These are phyloP conservation scores for Bergia puertoricense DNA, from an alignment of 92 coral and sea anemone species.

Conservation along the genomic window DNA sequence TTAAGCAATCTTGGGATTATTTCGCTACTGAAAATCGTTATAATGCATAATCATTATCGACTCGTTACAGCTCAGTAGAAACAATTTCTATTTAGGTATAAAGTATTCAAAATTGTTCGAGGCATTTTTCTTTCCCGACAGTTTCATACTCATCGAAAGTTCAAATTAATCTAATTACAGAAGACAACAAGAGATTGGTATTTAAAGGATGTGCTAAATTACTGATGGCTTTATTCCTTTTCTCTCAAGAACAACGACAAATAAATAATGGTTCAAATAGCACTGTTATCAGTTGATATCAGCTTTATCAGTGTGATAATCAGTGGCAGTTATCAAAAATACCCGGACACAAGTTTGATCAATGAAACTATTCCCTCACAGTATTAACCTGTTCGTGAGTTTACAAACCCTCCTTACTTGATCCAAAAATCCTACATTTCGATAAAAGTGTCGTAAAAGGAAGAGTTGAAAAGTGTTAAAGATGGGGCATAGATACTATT, in stretches of 20 bases:
- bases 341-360: background rate
- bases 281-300: conserved; percentile 10
- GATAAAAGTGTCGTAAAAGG: background rate
- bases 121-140: background rate
- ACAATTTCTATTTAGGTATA: background rate
- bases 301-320: conserved; percentile 29
- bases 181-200: conserved; percentile 9
- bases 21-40: background rate
- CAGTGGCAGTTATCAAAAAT: background rate
- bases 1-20: background rate
- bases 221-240: conserved; percentile 2
- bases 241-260: background rate
- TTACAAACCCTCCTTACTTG: background rate
- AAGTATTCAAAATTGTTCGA: background rate
- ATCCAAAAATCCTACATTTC: background rate
- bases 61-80: background rate
- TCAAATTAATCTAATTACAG: conserved; percentile 1
- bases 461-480: background rate
- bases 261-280: conserved; percentile 9
- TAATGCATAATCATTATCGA: background rate
- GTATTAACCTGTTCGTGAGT: conserved; percentile 21
- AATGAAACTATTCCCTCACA: background rate
- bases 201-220: background rate
- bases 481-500: too few species aligned
- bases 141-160: background rate